These are phyloP conservation scores for Paracyclopina nana DNA, from an alignment of 1,140 invertebrate genomes.

Conservation along the genomic window DNA sequence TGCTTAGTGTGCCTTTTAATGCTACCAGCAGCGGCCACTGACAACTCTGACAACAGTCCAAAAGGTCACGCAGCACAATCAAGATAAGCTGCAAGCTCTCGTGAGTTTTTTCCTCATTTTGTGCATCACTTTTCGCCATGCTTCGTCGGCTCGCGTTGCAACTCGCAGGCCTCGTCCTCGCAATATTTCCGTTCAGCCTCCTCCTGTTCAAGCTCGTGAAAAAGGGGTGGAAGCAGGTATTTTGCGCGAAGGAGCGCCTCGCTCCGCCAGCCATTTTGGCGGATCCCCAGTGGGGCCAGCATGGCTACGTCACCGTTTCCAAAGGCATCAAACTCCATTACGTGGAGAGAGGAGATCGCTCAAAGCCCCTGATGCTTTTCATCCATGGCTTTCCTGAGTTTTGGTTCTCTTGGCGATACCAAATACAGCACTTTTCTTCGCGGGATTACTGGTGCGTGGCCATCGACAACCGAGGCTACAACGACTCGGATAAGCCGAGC, in stretches of 20 bases:
- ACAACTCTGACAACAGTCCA: too few species aligned
- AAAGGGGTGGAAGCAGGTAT: not conserved
- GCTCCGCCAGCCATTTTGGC: slow-evolving; percentile 8
- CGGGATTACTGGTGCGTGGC: slow-evolving; percentile 32
- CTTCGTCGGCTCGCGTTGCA: too few species aligned
- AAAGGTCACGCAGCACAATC: too few species aligned
- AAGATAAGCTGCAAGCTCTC: too few species aligned
- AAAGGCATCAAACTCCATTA: slow-evolving; percentile 53
- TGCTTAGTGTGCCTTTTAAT: too few species aligned
- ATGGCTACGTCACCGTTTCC: slow-evolving; percentile 21
- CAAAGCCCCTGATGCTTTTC: slow-evolving; percentile 39
- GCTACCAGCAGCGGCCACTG: too few species aligned
- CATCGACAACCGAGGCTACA: slow-evolving; percentile 57
- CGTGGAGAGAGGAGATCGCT: slow-evolving; percentile 39
- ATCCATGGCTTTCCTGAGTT: slow-evolving; percentile 59
- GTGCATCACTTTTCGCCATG: too few species aligned
- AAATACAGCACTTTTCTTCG: slow-evolving; percentile 39
- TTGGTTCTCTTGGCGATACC: slow-evolving; percentile 47
- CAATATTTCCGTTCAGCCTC: not conserved
- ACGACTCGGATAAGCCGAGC: slow-evolving; percentile 55
- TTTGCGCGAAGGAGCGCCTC: slow-evolving; percentile 8
- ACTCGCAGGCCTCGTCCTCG: not conserved
- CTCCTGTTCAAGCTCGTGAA: not conserved
- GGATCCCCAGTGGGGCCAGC: slow-evolving; percentile 12
- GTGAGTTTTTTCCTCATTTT: too few species aligned